Evolutionary conservation across 2,888 invertebrate species (phyloP).

Genomic region (Leptopilina myrica): DNA sequence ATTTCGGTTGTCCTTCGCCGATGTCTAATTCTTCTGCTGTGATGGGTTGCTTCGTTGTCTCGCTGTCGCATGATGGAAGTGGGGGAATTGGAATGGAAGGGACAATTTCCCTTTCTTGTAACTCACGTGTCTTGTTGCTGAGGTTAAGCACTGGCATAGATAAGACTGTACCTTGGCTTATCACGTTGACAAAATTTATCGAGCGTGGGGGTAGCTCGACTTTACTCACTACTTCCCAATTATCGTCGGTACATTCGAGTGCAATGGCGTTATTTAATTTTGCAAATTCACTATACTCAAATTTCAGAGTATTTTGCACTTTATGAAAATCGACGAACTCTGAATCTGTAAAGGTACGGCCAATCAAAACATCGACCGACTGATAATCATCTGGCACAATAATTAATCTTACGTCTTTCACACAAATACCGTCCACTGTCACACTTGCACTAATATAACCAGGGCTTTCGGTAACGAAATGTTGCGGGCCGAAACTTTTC

Average conservation of each 20-base stretch:
- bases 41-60: background rate
- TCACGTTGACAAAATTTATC: background rate
- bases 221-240: background rate
- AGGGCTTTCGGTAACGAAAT: background rate
- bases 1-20: slow-evolving; percentile 23
- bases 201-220: background rate
- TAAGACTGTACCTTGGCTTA: background rate
- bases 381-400: background rate
- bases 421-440: background rate
- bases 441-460: background rate
- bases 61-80: background rate
- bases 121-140: background rate
- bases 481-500: background rate
- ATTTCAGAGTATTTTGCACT: background rate
- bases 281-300: background rate
- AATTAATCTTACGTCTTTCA: background rate
- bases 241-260: too few relatives aligned
- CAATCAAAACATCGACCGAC: background rate
- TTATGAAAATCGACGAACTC: background rate
- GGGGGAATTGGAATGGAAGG: background rate
- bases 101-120: background rate
- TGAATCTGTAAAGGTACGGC: background rate
- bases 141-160: background rate
- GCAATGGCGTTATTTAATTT: background rate
- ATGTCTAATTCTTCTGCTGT: slow-evolving; percentile 10